Evolutionary conservation across 1,140 invertebrate genomes (phyloP), one percentile per base, ranked within the genome.

Genomic region (Globodera rostochiensis): DNA sequence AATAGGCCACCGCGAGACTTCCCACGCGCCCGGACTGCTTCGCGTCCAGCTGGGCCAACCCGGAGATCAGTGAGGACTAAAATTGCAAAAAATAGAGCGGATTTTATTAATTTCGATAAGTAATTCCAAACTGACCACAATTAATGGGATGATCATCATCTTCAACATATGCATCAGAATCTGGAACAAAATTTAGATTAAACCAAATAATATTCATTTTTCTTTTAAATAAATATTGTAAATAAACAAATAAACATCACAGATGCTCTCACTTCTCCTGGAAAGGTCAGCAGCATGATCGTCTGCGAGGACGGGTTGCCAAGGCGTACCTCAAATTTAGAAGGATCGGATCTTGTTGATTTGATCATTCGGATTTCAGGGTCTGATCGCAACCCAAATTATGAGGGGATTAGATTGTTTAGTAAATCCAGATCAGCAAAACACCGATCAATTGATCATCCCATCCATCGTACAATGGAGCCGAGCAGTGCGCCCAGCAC

Each of bases 91-190:
- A 2, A 60, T 76, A 6, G 9, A 80, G 49, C 15, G 76, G 2
- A 46, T 15, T n/a, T 57, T 7, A 15, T n/a, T 19, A 71, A 13
- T 75, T 5, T 75, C 47, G 4, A 75, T 80, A 25, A 78, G 53
- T 78, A 46, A 70, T 25, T 7, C 19, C 3, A 70, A n/a, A 21
- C 15, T 49, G 70, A 45, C 66, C 25, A 79, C 69, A 82, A 85
- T 86, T 36, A 86, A 79, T 36, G 84, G 84, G 46, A 86, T 71
- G 64, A 88, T 90, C 88, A 88, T 88, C 86, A 88, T 89, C 76
- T 88, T 88, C 36, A 88, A 77, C 85, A 88, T 90, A 64, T 90
- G 87, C 88, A 88, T 88, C n/a, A 88, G 83, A 25, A 88, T 81
- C 69, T 71, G 69, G 69, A 45, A 69, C 11, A 53, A 5, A 53